These are phyloP conservation scores for Boleophthalmus pectinirostris DNA, from an alignment of 2,113 vertebrate genomes.

Conservation along the genomic window DNA sequence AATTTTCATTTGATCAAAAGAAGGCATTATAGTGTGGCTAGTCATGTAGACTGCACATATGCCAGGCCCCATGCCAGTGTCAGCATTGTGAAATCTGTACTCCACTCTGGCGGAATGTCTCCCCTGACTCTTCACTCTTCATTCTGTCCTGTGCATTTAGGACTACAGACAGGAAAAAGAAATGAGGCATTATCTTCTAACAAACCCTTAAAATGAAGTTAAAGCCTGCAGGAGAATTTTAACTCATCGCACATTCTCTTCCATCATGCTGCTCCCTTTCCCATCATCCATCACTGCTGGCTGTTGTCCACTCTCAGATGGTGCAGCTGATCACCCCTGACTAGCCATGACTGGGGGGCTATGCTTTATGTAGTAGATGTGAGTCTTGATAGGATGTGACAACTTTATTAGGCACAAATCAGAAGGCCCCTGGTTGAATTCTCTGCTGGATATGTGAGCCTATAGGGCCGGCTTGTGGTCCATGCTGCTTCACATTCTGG, in stretches of 20 bases:
- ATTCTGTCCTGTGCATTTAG: neutral
- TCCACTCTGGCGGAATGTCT: neutral
- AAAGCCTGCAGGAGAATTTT: slow-evolving; percentile 22
- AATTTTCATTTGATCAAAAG: neutral
- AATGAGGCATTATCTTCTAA: neutral
- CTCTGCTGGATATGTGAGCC: slow-evolving; percentile 48
- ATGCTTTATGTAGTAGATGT: slow-evolving; percentile 63
- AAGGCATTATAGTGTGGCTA: neutral
- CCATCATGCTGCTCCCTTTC: slow-evolving; percentile 41
- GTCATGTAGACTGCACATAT: neutral
- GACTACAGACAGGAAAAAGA: neutral
- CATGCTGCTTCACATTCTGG: slow-evolving; percentile 32
- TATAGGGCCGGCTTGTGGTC: slow-evolving; percentile 35
- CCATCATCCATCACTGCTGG: slow-evolving; percentile 62
- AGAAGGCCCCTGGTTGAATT: slow-evolving; percentile 49
- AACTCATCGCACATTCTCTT: slow-evolving; percentile 41
- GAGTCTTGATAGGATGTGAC: slow-evolving; percentile 76
- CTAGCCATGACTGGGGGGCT: slow-evolving; percentile 48
- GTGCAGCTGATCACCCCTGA: slow-evolving; percentile 53
- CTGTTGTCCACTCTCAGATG: slow-evolving; percentile 54
- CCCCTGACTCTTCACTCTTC: neutral
- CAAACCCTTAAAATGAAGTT: slow-evolving; percentile 45
- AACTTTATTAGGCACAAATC: slow-evolving; percentile 78
- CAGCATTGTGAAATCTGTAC: too few relatives aligned
- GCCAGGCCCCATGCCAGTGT: neutral